Base-by-base conservation (phyloP, 2,113 vertebrate species). In the Rhinopomastus cyanomelas region DNA sequence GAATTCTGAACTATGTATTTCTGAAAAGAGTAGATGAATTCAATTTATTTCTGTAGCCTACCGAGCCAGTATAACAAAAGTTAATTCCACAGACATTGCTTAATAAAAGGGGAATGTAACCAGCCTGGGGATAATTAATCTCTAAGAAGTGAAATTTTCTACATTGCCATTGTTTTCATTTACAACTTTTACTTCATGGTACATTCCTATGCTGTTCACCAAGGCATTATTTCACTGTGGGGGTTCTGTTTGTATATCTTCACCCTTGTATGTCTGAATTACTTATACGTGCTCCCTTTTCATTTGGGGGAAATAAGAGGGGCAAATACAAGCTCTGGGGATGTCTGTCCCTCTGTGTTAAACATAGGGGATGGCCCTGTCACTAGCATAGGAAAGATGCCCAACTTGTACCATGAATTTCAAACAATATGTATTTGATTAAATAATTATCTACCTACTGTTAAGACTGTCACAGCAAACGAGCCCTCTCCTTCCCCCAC, bases 291-390 rank as follows among this genome's bases (percentile, higher is more conserved):
- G 1, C 7, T 82, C 9, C 25, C 7, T 59, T 6, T 56, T 60
- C 53, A 23, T 34, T 61, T 21, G n/a, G 6, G 3, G 36, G 12
- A 16, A 44, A 32, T 44, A 25, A 32, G 23, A 69, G 30, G 62
- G n/a, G 22, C 5, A 89, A 44, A 11, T n/a, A 8, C 27, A 42
- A 64, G 4, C 17, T 62, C 72, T 69, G 36, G 5, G 14, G 8
- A 2, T 32, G 25, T 4, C 16, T 18, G 34, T 52, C 15, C 49
- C 10, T 62, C 51, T 65, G 27, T 53, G 30, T 3, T 65, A 11
- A 29, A 25, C 1, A 0, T 3, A n/a, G 26, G 81, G 16, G 17
- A 49, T 44, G 9, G 2, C n/a, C 13, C 10, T 29, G 16, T 22
- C 8, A 55, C 26, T 29, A n/a, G 42, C n/a, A 27, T 3, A 68